Evolutionary conservation across 2,888 invertebrate species (phyloP), one percentile per base, ranked within the genome.

Genomic region (Hypercompe scribonia): DNA sequence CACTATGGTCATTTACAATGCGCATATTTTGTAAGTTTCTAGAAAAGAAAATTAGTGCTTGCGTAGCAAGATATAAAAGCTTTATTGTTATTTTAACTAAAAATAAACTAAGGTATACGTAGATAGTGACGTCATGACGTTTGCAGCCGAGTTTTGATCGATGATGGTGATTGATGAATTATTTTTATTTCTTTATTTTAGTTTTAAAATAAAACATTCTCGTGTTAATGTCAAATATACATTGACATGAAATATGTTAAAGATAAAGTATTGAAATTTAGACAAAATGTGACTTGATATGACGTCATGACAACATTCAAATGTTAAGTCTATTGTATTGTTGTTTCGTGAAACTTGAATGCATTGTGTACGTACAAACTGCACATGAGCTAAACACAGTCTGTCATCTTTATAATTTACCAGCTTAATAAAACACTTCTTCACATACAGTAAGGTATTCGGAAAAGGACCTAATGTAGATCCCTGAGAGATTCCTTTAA

Each of bases 131-230:
- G 31, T 61, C 31, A 31, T 61, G 61, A 61, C 28, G 18, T 61
- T 61, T 61, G 61, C 28, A 31, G 31, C 31, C 31, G 61, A 61
- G 28, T 61, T 61, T 31, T 61, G 61, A 61, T 61, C 8, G 61
- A 61, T 61, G 61, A 61, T 61, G 5, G 31, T 61, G 61, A 61
- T 18, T 31, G 61, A 61, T 61, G 31, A 18, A 61, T 31, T 5
- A 31, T 36, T 69, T 77, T 72, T n/a, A 63, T 58, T 39, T 67
- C 61, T 65, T 69, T 69, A 72, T 66, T 71, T 50, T 42, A 68
- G 61, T 63, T 70, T 69, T 39, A 34, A 66, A 66, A 66, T 13
- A 46, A 46, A 42, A 42, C 31, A 1, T 31, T 66, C 21, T 46
- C 66, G 18, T 66, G 66, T 42, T 33, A 24, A 33, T 66, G 46